A percentile compares a stretch with the other conserved stretches of the same genome.
phyloP scores from a whole-genome alignment of 2,797 vertebrate genomes.

The Enteromius viviparus region DNA sequence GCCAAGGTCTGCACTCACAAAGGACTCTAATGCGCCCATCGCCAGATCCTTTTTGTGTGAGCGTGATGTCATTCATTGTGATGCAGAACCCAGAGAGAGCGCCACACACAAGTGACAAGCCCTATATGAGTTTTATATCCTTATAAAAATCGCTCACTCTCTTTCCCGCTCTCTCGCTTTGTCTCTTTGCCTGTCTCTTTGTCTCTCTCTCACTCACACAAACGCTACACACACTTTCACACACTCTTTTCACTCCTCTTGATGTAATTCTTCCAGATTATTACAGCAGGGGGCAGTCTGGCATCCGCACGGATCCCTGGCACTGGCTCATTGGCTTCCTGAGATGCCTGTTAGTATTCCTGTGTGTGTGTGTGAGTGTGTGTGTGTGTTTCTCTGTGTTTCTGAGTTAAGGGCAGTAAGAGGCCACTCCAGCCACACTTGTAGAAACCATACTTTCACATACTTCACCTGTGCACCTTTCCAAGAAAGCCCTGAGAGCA shows the following conservation, averaged over 20 bases:
- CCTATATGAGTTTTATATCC: conserved; percentile 59
- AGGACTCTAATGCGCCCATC: conserved; percentile 62
- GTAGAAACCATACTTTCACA: conserved; percentile 3
- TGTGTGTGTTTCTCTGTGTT: conserved; percentile 36
- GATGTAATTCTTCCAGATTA: conserved; percentile 66
- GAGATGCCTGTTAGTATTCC: conserved; percentile 58
- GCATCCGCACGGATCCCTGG: conserved; percentile 62
- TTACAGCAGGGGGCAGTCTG: conserved; percentile 68
- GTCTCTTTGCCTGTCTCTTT: conserved; percentile 30
- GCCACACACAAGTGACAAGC: conserved; percentile 55
- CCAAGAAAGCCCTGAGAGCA: conserved; percentile 44
- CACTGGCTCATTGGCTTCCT: conserved; percentile 61
- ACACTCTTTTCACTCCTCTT: conserved; percentile 37
- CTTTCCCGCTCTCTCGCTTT: not conserved
- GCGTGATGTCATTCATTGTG: conserved; percentile 65
- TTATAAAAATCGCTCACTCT: conserved; percentile 49
- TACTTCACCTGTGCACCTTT: conserved; percentile 50
- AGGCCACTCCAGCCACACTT: conserved; percentile 43
- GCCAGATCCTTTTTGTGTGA: conserved; percentile 70
- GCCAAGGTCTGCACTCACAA: conserved; percentile 72
- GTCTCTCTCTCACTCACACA: conserved; percentile 26
- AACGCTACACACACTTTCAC: conserved; percentile 42
- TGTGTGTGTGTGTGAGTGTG: conserved; percentile 17
- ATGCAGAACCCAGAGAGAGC: conserved; percentile 57
- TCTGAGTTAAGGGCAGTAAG: conserved; percentile 42